Conservation (phyloP, 1,140 invertebrate species). For the Heliconius hewitsoni region DNA sequence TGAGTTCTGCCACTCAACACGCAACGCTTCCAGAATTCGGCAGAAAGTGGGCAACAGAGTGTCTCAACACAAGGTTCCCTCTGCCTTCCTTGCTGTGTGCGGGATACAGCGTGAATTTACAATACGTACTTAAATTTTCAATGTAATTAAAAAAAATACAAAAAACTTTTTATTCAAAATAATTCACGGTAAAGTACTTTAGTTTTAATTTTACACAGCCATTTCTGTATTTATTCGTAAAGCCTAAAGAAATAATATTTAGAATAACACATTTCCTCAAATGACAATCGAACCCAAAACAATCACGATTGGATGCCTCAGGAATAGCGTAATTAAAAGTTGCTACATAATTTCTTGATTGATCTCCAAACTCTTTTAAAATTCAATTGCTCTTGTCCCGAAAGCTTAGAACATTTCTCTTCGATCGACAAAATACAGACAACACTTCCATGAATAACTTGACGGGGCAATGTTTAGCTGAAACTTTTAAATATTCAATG, state of each 20-base stretch:
- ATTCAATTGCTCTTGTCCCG: background rate
- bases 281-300: background rate
- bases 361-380: background rate
- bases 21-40: too few relatives aligned
- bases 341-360: background rate
- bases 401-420: constrained; percentile 3
- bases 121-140: too few relatives aligned
- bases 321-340: background rate
- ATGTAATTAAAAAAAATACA: too few relatives aligned
- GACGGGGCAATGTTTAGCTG: constrained; percentile 9
- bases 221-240: too few relatives aligned
- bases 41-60: too few relatives aligned
- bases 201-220: too few relatives aligned
- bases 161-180: too few relatives aligned
- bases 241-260: background rate
- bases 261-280: background rate
- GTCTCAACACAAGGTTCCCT: too few relatives aligned
- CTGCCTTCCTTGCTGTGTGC: too few relatives aligned
- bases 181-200: too few relatives aligned
- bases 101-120: too few relatives aligned
- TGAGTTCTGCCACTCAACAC: too few relatives aligned
- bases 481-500: constrained; percentile 24
- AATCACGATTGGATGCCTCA: background rate
- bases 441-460: constrained; percentile 1
- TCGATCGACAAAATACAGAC: constrained; percentile 11